Evolutionary conservation across 64 coral and sea anemone species (phyloP).

Genomic region (Porites lutea): DNA sequence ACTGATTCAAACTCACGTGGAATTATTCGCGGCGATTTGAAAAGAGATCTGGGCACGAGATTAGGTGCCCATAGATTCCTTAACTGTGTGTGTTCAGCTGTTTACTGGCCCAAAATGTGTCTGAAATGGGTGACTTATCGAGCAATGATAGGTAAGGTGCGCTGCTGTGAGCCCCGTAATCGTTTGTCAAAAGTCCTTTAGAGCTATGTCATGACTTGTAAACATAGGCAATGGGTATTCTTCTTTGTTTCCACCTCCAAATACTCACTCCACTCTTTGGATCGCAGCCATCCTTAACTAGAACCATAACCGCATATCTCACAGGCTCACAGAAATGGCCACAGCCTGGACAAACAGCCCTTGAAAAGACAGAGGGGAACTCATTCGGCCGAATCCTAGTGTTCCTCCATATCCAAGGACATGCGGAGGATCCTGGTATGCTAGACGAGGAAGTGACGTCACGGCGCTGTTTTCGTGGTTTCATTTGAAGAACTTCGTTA

Average conservation of each 20-base stretch:
- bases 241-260: conserved; percentile 13
- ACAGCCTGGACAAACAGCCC: neutral
- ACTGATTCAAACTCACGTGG: too few relatives aligned
- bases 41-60: too few relatives aligned
- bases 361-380: neutral
- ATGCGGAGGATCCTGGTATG: neutral
- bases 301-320: conserved; percentile 11
- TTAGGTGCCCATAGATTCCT: too few relatives aligned
- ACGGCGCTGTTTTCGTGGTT: neutral
- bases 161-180: too few relatives aligned
- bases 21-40: too few relatives aligned
- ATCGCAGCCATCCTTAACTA: conserved; percentile 38
- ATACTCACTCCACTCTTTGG: conserved; percentile 1
- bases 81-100: too few relatives aligned
- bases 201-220: too few relatives aligned
- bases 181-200: too few relatives aligned
- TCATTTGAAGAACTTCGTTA: neutral
- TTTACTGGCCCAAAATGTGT: too few relatives aligned
- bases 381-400: neutral
- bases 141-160: too few relatives aligned
- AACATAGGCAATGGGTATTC: neutral
- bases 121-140: too few relatives aligned
- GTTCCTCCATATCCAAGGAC: conserved; percentile 16
- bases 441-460: neutral
- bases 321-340: neutral